phyloP scores from a whole-genome alignment of 2,113 vertebrate species.

The Trinectes maculatus region DNA sequence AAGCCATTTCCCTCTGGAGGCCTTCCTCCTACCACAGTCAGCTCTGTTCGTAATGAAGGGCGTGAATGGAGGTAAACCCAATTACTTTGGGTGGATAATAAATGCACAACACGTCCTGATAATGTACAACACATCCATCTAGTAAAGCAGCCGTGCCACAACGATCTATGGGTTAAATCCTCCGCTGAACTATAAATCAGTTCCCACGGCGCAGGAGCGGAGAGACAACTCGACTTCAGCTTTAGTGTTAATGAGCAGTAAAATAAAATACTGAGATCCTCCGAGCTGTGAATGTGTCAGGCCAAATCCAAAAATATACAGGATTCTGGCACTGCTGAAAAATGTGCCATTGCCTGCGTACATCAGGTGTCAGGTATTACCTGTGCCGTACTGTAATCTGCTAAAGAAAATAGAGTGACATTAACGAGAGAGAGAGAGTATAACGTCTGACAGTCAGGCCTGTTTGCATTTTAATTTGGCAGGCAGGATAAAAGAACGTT shows the following conservation, averaged over 20 bases:
- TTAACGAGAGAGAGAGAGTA: slow-evolving; percentile 7
- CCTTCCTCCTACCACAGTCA: neutral
- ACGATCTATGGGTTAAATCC: slow-evolving; percentile 42
- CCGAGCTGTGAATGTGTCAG: slow-evolving; percentile 46
- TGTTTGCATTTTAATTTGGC: slow-evolving; percentile 55
- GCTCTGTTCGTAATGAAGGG: neutral
- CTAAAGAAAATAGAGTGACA: slow-evolving; percentile 4
- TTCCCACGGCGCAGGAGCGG: slow-evolving; percentile 18
- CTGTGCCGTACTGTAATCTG: neutral
- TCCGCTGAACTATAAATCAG: slow-evolving; percentile 51
- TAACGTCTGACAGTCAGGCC: slow-evolving; percentile 4
- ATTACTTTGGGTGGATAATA: slow-evolving; percentile 29
- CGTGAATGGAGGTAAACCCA: slow-evolving; percentile 23
- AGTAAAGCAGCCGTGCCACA: neutral
- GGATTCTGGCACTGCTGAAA: neutral
- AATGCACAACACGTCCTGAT: slow-evolving; percentile 21
- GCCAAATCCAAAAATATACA: slow-evolving; percentile 24
- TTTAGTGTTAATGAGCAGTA: slow-evolving; percentile 45
- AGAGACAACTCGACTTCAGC: slow-evolving; percentile 40
- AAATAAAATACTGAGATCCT: slow-evolving; percentile 51
- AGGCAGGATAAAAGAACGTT: slow-evolving; percentile 29
- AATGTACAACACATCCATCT: slow-evolving; percentile 37
- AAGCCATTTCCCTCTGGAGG: neutral
- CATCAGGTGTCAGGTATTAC: slow-evolving; percentile 1
- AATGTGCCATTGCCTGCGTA: neutral